Conservation (phyloP, 2,113 vertebrate species). For the Arenaria interpres region DNA sequence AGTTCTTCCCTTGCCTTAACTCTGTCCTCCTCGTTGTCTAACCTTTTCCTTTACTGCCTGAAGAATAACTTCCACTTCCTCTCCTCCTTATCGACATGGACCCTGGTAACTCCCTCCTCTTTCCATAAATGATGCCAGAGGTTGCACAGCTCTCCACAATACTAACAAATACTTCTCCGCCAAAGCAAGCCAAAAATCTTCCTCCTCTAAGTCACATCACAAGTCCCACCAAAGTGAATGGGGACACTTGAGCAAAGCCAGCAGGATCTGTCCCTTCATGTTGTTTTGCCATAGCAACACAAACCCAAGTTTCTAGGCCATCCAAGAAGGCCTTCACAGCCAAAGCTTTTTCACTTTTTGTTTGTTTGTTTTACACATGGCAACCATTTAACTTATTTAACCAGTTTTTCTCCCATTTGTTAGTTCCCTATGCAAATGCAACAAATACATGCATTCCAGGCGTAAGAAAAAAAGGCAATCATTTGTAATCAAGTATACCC, state of each 20-base stretch:
- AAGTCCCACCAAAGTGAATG: not conserved
- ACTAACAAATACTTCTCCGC: not conserved
- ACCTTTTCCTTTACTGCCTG: conserved; percentile 30
- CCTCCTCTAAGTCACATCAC: not conserved
- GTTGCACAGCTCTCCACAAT: not conserved
- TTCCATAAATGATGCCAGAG: not conserved
- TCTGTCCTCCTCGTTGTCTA: not conserved
- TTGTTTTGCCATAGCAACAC: conserved; percentile 40
- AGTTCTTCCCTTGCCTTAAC: conserved; percentile 8
- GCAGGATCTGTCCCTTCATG: conserved; percentile 29
- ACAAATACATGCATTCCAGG: not conserved
- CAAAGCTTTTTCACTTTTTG: conserved; percentile 44
- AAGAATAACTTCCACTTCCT: conserved; percentile 63
- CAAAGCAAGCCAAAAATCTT: not conserved
- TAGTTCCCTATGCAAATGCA: not conserved
- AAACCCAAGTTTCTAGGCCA: conserved; percentile 42
- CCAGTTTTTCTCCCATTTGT: not conserved
- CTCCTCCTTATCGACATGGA: not conserved
- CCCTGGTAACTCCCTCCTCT: not conserved
- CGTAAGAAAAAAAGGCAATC: not conserved
- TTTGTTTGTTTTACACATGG: conserved; percentile 48
- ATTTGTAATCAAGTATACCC: not conserved
- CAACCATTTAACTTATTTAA: conserved; percentile 25
- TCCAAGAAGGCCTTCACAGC: not conserved
- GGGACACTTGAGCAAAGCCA: not conserved